These are phyloP conservation scores for Epinephelus awoara DNA, from an alignment of 2,797 vertebrate species.

Conservation along the genomic window DNA sequence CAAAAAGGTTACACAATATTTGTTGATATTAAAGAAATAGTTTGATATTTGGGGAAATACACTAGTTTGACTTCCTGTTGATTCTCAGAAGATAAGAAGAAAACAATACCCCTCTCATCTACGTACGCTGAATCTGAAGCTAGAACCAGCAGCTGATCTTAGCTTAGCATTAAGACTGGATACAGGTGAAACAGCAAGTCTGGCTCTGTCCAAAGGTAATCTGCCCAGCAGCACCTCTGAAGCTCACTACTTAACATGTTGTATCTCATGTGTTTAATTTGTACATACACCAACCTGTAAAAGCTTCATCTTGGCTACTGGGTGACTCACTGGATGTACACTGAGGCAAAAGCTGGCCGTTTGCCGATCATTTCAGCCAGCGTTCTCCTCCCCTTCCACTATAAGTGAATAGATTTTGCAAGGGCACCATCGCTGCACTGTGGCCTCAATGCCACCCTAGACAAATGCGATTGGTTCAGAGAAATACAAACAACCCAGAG, in stretches of 20 bases:
- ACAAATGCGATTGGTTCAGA: too few relatives aligned
- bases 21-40: neutral
- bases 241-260: neutral
- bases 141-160: neutral
- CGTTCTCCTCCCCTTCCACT: too few relatives aligned
- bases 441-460: too few relatives aligned
- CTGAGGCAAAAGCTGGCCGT: too few relatives aligned
- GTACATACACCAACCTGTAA: neutral
- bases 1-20: slow-evolving; percentile 5
- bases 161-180: neutral
- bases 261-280: neutral
- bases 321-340: too few relatives aligned
- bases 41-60: slow-evolving; percentile 6
- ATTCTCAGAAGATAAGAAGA: neutral
- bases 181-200: too few relatives aligned
- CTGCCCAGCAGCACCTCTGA: neutral
- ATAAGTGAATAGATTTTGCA: too few relatives aligned
- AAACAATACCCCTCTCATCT: too few relatives aligned
- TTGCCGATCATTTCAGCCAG: too few relatives aligned
- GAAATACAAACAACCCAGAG: too few relatives aligned
- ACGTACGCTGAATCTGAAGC: neutral
- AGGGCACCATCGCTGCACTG: too few relatives aligned
- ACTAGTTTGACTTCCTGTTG: neutral
- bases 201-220: neutral
- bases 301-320: too few relatives aligned